Conservation (phyloP, 2,888 invertebrate genomes). For the Coremacera marginata region DNA sequence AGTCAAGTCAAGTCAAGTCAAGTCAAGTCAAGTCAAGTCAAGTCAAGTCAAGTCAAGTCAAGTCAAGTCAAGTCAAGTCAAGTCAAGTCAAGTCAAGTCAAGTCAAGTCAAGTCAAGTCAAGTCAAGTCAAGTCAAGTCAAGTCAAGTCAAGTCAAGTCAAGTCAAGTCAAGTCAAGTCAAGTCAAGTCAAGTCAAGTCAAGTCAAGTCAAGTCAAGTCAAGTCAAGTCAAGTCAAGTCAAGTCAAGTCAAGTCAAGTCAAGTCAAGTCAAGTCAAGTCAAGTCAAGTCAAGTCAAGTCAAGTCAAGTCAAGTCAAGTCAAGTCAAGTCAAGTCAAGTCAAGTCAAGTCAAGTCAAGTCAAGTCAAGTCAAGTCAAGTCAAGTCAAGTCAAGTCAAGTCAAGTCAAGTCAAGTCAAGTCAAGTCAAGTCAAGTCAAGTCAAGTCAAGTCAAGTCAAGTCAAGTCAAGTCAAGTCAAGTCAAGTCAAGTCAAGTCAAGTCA, state of each 20-base stretch:
- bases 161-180: too few relatives aligned
- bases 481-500: background rate
- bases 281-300: background rate
- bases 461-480: background rate
- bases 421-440: background rate
- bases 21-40: background rate
- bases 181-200: too few relatives aligned
- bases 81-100: too few relatives aligned
- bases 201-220: too few relatives aligned
- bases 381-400: background rate
- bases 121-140: too few relatives aligned
- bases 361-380: background rate
- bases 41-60: too few relatives aligned
- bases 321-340: background rate
- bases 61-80: slow-evolving; percentile 7
- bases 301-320: background rate
- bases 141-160: too few relatives aligned
- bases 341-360: background rate
- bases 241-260: background rate
- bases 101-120: too few relatives aligned
- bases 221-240: too few relatives aligned
- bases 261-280: background rate
- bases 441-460: background rate
- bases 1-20: slow-evolving; percentile 18
- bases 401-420: background rate